These are phyloP conservation scores for Lymantria dispar DNA, from an alignment of 2,888 invertebrate species.

Conservation along the genomic window DNA sequence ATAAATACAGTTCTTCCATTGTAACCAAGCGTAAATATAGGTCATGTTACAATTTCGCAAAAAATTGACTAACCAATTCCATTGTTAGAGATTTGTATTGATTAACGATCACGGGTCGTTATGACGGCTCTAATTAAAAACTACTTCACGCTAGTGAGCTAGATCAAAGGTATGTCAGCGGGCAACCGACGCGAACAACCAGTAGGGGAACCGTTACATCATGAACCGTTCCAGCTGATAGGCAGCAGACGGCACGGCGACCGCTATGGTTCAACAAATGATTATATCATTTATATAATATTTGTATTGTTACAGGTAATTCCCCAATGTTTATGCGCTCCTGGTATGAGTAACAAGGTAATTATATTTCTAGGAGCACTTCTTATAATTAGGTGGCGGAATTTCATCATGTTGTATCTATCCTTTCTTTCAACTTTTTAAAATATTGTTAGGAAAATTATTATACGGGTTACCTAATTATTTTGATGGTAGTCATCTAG, in stretches of 20 bases:
- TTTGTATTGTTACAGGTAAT: background rate
- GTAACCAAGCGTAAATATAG: background rate
- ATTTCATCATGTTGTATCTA: too few species aligned
- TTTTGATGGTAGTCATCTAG: too few species aligned
- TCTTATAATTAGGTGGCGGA: too few species aligned
- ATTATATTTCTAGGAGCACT: too few species aligned
- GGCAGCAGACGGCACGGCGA: slow-evolving; percentile 1
- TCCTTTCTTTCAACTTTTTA: too few species aligned
- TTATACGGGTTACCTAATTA: too few species aligned
- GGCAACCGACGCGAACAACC: background rate
- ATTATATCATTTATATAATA: background rate
- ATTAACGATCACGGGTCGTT: slow-evolving; percentile 8
- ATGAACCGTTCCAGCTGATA: background rate
- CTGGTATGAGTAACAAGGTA: background rate
- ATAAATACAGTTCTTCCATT: too few species aligned
- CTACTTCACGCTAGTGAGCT: slow-evolving; percentile 16
- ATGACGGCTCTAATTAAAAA: slow-evolving; percentile 13
- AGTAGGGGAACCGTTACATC: slow-evolving; percentile 2
- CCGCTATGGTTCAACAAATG: background rate
- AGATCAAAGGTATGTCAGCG: slow-evolving; percentile 15
- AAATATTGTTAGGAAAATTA: too few species aligned
- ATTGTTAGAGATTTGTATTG: background rate
- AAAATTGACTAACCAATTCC: background rate
- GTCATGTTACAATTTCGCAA: background rate
- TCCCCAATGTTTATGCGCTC: background rate